Percentiles rank a stretch among this genome's conserved stretches.
These are phyloP conservation scores for Crocodylus rhombifer DNA, from an alignment of 2,797 vertebrate species.

Conservation along the genomic window DNA sequence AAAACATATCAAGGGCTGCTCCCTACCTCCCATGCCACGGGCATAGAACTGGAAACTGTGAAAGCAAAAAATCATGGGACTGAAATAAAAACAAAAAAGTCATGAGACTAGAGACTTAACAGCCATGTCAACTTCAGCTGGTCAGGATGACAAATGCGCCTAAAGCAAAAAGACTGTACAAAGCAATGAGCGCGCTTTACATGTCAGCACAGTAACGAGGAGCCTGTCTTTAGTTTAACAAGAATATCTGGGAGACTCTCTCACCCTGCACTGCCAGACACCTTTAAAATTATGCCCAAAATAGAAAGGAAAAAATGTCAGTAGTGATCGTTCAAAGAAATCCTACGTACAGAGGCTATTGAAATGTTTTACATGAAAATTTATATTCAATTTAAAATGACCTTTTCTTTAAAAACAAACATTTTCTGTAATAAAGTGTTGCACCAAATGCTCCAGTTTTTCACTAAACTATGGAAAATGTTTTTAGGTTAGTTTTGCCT, in stretches of 20 bases:
- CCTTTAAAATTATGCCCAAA: neutral
- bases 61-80: conserved; percentile 72
- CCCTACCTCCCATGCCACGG: conserved; percentile 39
- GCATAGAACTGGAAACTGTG: conserved; percentile 4
- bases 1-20: conserved; percentile 28
- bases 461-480: neutral
- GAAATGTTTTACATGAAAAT: neutral
- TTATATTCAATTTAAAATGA: neutral
- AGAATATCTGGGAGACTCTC: neutral
- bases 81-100: conserved; percentile 39
- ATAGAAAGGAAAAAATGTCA: neutral
- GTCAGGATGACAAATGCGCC: neutral
- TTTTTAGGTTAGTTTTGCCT: neutral
- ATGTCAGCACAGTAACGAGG: neutral
- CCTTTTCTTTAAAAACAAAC: neutral
- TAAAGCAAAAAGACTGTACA: neutral
- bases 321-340: neutral
- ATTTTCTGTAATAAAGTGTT: too few relatives aligned
- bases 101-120: conserved; percentile 51
- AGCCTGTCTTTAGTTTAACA: neutral
- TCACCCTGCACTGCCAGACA: too few relatives aligned
- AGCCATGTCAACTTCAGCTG: neutral
- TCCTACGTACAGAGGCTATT: neutral
- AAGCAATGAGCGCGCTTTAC: neutral
- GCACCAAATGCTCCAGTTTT: neutral